A percentile compares a stretch with the other conserved stretches of the same genome.
Conservation (phyloP, 2,888 invertebrate genomes). For the Theodoxus fluviatilis region DNA sequence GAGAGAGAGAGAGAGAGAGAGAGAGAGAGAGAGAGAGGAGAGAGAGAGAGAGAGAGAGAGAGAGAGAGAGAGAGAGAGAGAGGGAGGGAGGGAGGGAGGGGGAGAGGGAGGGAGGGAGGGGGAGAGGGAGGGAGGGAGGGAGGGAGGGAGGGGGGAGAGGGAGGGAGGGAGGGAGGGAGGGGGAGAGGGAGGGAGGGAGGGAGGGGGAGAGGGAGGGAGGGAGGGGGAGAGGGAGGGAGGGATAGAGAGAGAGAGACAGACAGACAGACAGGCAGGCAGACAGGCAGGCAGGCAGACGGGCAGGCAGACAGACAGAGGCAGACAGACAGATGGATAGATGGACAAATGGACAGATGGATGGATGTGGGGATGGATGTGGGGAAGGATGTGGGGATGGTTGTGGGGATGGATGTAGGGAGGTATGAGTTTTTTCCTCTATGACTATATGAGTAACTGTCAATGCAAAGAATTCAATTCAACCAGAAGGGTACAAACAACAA, state of each 20-base stretch:
- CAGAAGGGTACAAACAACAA: too few relatives aligned
- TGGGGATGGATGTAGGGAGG: background rate
- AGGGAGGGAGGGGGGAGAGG: background rate
- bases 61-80: background rate
- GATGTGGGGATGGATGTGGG: constrained; percentile 9
- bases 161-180: background rate
- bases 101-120: background rate
- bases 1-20: background rate
- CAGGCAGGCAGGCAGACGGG: background rate
- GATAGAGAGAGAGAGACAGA: too few relatives aligned
- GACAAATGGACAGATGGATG: background rate
- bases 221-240: background rate
- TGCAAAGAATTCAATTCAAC: too few relatives aligned
- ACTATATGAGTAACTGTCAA: too few relatives aligned
- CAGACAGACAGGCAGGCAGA: background rate
- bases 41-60: background rate
- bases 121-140: background rate
- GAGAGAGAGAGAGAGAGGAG: background rate
- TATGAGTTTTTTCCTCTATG: too few relatives aligned
- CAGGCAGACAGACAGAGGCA: background rate
- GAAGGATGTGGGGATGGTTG: background rate
- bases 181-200: background rate
- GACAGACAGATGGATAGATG: background rate
- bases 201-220: background rate
- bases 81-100: background rate